A percentile compares a stretch with the other conserved stretches of the same genome.
phyloP scores from a whole-genome alignment of 2,797 vertebrate species.

The Brachyrhaphis roseni region DNA sequence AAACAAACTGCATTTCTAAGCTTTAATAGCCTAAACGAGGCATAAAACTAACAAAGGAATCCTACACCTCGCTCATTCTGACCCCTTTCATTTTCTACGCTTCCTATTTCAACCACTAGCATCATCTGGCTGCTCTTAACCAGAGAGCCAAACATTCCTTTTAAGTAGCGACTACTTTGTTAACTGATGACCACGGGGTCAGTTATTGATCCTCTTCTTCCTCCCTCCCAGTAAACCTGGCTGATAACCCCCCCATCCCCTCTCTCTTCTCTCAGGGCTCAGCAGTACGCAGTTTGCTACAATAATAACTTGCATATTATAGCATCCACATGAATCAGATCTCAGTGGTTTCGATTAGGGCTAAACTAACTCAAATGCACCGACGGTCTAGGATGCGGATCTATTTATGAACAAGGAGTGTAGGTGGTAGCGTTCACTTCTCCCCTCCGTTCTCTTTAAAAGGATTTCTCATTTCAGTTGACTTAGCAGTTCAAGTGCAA shows the following conservation, averaged over 20 bases:
- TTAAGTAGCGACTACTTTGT: constrained; percentile 82
- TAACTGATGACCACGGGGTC: constrained; percentile 83
- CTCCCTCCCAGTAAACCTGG: constrained; percentile 68
- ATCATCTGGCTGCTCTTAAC: constrained; percentile 80
- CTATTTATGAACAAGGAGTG: constrained; percentile 78
- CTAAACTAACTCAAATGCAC: constrained; percentile 72
- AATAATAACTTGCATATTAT: constrained; percentile 79
- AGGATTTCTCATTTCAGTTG: constrained; percentile 74
- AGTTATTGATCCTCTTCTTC: constrained; percentile 80
- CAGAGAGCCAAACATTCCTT: constrained; percentile 78
- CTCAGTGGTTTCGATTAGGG: constrained; percentile 73
- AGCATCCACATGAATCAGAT: constrained; percentile 78
- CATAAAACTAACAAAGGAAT: constrained; percentile 72
- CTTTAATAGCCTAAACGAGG: constrained; percentile 76
- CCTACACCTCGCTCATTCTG: constrained; percentile 66
- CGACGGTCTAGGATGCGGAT: constrained; percentile 69
- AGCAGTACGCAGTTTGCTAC: constrained; percentile 55
- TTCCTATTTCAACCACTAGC: constrained; percentile 76
- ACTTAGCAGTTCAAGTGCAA: constrained; percentile 76
- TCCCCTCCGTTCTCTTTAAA: constrained; percentile 67
- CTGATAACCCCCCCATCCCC: constrained; percentile 60
- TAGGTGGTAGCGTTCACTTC: constrained; percentile 78
- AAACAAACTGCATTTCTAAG: constrained; percentile 66
- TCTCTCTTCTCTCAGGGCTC: constrained; percentile 64
- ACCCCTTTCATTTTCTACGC: constrained; percentile 72